These are phyloP conservation scores for Callipepla californica DNA, from an alignment of 2,113 vertebrate genomes.

Conservation along the genomic window DNA sequence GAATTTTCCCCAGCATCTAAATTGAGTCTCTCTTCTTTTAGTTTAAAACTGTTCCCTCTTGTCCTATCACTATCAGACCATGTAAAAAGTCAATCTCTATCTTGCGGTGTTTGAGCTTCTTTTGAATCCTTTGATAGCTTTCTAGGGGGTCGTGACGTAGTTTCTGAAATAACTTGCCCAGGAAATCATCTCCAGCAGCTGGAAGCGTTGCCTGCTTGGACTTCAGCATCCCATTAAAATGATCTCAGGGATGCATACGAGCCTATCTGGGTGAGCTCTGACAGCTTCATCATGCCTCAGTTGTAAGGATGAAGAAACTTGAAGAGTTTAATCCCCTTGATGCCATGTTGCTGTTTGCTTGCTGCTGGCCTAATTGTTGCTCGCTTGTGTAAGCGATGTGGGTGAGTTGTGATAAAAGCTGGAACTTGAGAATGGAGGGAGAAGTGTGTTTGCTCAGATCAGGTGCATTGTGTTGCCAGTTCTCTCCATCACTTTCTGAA, in stretches of 20 bases:
- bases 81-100: background rate
- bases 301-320: background rate
- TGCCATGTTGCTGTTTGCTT: background rate
- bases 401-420: background rate
- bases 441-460: background rate
- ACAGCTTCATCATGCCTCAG: background rate
- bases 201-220: accelerated
- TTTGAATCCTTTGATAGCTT: background rate
- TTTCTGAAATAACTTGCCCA: background rate
- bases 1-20: background rate
- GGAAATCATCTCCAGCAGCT: background rate
- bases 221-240: accelerated
- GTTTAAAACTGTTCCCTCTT: too few species aligned
- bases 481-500: background rate
- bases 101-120: background rate
- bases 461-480: background rate
- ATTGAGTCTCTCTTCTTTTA: background rate
- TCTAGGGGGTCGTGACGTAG: background rate
- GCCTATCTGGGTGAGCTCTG: background rate
- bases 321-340: background rate
- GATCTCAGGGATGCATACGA: accelerated
- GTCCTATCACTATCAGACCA: background rate
- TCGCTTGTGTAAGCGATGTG: accelerated
- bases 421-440: background rate
- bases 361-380: background rate